phyloP scores from a whole-genome alignment of 2,113 vertebrate species.

The Lophochroa leadbeateri region DNA sequence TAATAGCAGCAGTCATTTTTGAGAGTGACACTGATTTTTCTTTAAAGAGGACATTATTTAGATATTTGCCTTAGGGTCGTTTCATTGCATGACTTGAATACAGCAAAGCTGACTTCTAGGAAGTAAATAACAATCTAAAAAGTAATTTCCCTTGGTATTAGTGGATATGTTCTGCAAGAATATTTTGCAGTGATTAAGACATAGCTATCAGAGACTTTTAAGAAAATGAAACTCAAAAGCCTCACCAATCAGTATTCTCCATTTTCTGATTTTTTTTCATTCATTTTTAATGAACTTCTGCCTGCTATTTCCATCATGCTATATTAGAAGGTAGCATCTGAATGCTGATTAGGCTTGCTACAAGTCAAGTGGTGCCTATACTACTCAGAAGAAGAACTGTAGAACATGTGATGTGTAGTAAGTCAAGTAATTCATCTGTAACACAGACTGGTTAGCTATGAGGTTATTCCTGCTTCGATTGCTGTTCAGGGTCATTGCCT shows the following conservation, averaged over 20 bases:
- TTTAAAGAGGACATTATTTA: constrained; percentile 22
- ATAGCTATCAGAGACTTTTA: neutral
- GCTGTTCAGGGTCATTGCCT: neutral
- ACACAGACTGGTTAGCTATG: neutral
- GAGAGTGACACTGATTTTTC: neutral
- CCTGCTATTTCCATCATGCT: neutral
- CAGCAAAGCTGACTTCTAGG: neutral
- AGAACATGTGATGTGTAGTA: neutral
- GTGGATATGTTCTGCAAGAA: neutral
- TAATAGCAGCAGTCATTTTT: neutral
- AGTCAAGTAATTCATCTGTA: neutral
- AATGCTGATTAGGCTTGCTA: neutral
- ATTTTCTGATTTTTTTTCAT: neutral
- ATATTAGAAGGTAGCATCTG: neutral
- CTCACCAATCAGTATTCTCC: neutral
- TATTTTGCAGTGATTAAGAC: constrained; percentile 9
- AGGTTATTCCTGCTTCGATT: neutral
- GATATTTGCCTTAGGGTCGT: neutral
- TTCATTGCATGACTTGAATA: neutral
- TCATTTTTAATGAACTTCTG: neutral
- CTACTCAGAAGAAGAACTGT: neutral
- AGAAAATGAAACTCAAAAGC: neutral
- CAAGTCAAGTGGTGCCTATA: neutral
- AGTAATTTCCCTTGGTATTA: neutral
- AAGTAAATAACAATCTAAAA: neutral